Evolutionary conservation across 1,140 invertebrate species (phyloP).

Genomic region (Odontomachus brunneus): DNA sequence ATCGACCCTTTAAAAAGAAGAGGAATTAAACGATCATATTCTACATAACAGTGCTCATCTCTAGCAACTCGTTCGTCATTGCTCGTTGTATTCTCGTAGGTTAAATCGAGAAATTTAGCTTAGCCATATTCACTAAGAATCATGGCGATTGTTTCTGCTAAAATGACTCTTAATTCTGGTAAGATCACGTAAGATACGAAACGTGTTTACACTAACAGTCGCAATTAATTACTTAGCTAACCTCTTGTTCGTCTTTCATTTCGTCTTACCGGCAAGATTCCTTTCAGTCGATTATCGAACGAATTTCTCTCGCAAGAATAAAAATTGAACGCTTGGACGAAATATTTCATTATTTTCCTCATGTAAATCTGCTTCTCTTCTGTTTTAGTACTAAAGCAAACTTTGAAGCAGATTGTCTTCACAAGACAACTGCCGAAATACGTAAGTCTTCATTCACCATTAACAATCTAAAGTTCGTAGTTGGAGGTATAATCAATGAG

Average conservation of each 20-base stretch:
- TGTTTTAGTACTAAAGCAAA: constrained; percentile 78
- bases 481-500: too few relatives aligned
- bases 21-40: too few relatives aligned
- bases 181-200: constrained; percentile 52
- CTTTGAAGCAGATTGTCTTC: constrained; percentile 72
- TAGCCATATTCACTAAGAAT: not conserved
- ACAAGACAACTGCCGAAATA: constrained; percentile 76
- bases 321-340: not conserved
- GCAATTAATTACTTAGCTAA: not conserved
- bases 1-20: too few relatives aligned
- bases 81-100: not conserved
- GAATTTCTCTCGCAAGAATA: not conserved
- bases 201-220: not conserved
- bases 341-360: not conserved
- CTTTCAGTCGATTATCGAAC: not conserved
- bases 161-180: constrained; percentile 80
- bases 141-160: constrained; percentile 81
- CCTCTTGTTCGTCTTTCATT: not conserved
- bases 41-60: constrained; percentile 15
- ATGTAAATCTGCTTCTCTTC: constrained; percentile 7
- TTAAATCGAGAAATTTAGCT: not conserved
- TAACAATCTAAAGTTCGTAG: not conserved
- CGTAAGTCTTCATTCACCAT: constrained; percentile 72
- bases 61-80: not conserved
- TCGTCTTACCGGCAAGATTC: not conserved